A percentile compares a stretch with the other conserved stretches of the same genome.
phyloP scores from a whole-genome alignment of 64 coral and sea anemone species.

The Stichodactyla mertensii region DNA sequence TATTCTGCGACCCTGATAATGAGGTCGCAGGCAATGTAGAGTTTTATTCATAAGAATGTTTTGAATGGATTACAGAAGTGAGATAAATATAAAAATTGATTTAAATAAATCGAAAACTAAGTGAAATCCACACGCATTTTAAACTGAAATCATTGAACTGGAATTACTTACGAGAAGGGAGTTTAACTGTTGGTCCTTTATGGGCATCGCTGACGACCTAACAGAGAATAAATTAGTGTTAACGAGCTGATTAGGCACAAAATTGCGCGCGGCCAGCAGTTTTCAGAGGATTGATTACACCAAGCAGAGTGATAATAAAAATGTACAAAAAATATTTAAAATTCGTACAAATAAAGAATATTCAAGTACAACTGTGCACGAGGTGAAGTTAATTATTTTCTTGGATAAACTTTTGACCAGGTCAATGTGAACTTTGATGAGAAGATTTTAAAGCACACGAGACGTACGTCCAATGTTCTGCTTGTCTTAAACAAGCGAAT shows the following conservation, averaged over 20 bases:
- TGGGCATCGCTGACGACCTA: slow-evolving; percentile 2
- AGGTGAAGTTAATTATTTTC: not conserved
- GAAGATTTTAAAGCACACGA: not conserved
- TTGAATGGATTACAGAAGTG: not conserved
- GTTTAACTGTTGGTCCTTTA: not conserved
- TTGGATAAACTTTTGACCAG: slow-evolving; percentile 7
- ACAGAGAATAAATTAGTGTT: not conserved
- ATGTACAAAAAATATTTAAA: not conserved
- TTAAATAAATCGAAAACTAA: not conserved
- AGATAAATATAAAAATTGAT: not conserved
- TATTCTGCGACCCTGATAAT: not conserved
- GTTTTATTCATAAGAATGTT: not conserved
- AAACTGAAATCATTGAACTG: not conserved
- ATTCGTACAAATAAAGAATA: not conserved
- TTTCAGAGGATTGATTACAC: not conserved
- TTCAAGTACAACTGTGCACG: not conserved
- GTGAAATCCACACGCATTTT: not conserved
- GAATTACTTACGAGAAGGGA: slow-evolving; percentile 2
- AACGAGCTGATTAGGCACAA: not conserved
- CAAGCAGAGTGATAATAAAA: too few species aligned
- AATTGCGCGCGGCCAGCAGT: not conserved
- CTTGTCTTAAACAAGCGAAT: not conserved
- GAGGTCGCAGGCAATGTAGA: not conserved
- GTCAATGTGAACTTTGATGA: not conserved
- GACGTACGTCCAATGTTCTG: not conserved